Percentiles rank a stretch among this genome's conserved stretches.
Evolutionary conservation across 2,888 invertebrate species (phyloP).

Genomic region (Eulithis testata): DNA sequence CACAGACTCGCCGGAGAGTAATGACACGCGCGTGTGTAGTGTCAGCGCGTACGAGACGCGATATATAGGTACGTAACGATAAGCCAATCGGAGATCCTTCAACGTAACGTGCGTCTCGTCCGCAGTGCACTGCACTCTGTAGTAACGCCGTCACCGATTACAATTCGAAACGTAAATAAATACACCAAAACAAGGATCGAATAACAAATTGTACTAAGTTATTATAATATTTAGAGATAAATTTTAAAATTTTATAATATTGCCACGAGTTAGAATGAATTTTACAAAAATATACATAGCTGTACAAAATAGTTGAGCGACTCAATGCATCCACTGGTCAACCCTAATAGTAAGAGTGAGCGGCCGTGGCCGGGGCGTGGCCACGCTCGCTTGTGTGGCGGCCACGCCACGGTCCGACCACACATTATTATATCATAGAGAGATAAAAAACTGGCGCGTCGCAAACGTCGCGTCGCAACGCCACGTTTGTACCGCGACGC

Average conservation of each 20-base stretch:
- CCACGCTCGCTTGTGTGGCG: background rate
- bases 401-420: background rate
- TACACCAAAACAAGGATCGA: constrained; percentile 44
- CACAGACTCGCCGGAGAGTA: background rate
- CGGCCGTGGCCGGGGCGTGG: background rate
- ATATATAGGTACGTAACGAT: constrained; percentile 37
- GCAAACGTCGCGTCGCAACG: constrained; percentile 29
- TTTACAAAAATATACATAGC: constrained; percentile 83
- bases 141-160: constrained; percentile 30
- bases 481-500: constrained; percentile 36
- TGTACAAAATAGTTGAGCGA: constrained; percentile 80
- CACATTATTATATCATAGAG: constrained; percentile 21
- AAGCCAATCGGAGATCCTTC: constrained; percentile 10
- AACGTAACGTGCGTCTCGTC: constrained; percentile 11
- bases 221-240: constrained; percentile 71
- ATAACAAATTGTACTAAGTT: constrained; percentile 78
- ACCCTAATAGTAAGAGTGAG: constrained; percentile 47
- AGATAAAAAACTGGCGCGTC: constrained; percentile 33
- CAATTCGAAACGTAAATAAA: constrained; percentile 32
- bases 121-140: constrained; percentile 19
- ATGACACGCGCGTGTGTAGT: constrained; percentile 8
- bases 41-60: constrained; percentile 57
- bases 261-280: constrained; percentile 80
- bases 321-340: constrained; percentile 67
- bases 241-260: constrained; percentile 77